Base-by-base conservation (phyloP, 2,113 vertebrate genomes). In the Stigmatopora nigra region DNA sequence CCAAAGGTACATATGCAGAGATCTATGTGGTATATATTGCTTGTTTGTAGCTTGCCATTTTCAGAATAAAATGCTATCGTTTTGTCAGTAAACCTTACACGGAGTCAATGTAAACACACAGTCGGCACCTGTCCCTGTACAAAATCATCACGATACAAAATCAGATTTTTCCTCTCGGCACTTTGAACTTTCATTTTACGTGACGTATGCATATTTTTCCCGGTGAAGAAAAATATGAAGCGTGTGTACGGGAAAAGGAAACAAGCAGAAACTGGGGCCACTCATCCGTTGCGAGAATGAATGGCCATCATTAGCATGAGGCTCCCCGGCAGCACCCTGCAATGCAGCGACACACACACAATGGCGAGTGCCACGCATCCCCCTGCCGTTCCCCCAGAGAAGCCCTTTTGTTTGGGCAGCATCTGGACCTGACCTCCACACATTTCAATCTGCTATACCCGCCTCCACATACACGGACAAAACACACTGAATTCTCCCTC, bases 231-330 rank as follows among this genome's bases (percentile, higher is more conserved):
- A 79, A 76, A 77, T 78, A 75, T 78, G 67, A 83, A 64, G 77
- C 15, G 38, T 76, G 74, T 64, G 61, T 81, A 67, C 75, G 75
- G 72, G 77, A 72, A 77, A 83, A 71, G 69, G 62, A 72, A 69
- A 77, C 70, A 77, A 75, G 78, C 75, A 77, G 80, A 87, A 73
- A 81, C 88, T 85, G 89, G 86, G 89, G 90, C 85, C 84, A 85
- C 81, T 74, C 72, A 85, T 79, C 84, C 85, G 91, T 87, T 91
- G 71, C 86, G 67, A 90, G 91, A 87, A 89, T 92, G 92, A 94
- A 95, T 94, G 92, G 86, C 91, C 91, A 87, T 94, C 92, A 94
- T 95, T 94, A 94, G 93, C 93, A 93, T 90, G 86, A 89, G 89
- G 91, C 93, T 91, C 92, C 92, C 91, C 88, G 67, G 84, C 82